Evolutionary conservation across 2,797 vertebrate species (phyloP), one percentile per base, ranked within the genome.

Genomic region (Argentina silus): DNA sequence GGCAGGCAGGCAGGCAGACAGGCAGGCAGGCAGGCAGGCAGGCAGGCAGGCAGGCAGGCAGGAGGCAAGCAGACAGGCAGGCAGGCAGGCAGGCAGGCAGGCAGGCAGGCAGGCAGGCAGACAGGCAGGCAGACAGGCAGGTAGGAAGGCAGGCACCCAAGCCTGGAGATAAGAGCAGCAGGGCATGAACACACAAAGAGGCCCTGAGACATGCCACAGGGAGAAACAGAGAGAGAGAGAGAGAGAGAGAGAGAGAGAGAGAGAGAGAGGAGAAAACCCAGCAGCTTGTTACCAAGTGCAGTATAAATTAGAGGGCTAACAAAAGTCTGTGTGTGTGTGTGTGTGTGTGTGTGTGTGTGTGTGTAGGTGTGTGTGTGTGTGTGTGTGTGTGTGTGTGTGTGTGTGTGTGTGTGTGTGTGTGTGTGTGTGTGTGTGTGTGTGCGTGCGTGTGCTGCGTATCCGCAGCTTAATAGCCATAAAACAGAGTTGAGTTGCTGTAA

Each of bases 141-240:
- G 78, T 79, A 79, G 85, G 82, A 68, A 81, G 72, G 80, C 77
- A 7, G 75, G 71, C 86, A 84, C 75, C 50, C 75, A 19, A 36
- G 36, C 7, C 21, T 80, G 76, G 42, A 82, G 86, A 86, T 86
- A 74, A 81, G 78, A 86, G 76, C 73, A 60, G 47, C 77, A 68
- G 64, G 72, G 74, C 72, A 81, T 76, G 76, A 80, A 79, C 6
- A 67, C 64, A 63, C 65, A 36, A 15, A 53, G 14, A 83, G 77
- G 70, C 72, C 67, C 55, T 78, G 61, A 65, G 70, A 86, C 76
- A 75, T 56, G 73, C 36, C 70, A 70, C 62, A 67, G 47, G 6
- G 14, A 23, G 21, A 59, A 17, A 59, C 6, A 11, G 27, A 36
- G 27, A 36, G 27, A 36, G 27, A 36, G 27, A 36, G 27, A 36